Evolutionary conservation across 92 coral and sea anemone genomes (phyloP), one percentile per base, ranked within the genome.

Genomic region (Paramuricea clavata): DNA sequence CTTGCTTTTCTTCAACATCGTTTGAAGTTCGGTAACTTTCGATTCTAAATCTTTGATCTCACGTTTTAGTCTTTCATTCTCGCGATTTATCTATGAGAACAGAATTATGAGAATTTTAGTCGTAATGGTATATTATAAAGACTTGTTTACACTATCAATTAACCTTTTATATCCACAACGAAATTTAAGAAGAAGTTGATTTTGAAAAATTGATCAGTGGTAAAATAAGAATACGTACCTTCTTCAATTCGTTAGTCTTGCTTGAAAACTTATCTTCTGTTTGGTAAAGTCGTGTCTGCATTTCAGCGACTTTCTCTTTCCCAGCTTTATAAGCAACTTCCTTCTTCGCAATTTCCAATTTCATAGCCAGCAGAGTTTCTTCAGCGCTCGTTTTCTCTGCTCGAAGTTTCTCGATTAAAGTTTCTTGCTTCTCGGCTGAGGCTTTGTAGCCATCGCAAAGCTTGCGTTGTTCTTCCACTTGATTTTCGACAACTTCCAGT

Each of bases 391-490:
- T 67, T 41, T 79, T 79, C 59, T 79, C 84, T 10, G 17, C 56
- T 35, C 84, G 22, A 0, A 79, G 52, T 21, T 79, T 79, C 72
- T 79, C 84, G 25, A 79, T 57, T 30, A 79, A 28, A 16, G 56
- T 59, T 61, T 79, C 84, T 61, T 57, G 84, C 28, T 41, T 33
- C 57, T 79, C 84, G 6, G 57, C 71, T 6, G 84, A 59, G 8
- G 52, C 56, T 49, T 79, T 79, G 72, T 59, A 61, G 9, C 84
- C 84, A 79, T 79, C 84, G 36, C 73, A 59, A 17, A 79, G 73
- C 73, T 79, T 79, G 35, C 84, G 65, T 57, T 79, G 84, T 61
- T 79, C 84, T 19, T 79, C 84, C 32, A 79, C 73, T 32, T 79
- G 84, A 31, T 64, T 60, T 26, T 79, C 84, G 2, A 79, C 84